These are phyloP conservation scores for Archocentrus centrarchus DNA, from an alignment of 2,113 vertebrate genomes.

Conservation along the genomic window DNA sequence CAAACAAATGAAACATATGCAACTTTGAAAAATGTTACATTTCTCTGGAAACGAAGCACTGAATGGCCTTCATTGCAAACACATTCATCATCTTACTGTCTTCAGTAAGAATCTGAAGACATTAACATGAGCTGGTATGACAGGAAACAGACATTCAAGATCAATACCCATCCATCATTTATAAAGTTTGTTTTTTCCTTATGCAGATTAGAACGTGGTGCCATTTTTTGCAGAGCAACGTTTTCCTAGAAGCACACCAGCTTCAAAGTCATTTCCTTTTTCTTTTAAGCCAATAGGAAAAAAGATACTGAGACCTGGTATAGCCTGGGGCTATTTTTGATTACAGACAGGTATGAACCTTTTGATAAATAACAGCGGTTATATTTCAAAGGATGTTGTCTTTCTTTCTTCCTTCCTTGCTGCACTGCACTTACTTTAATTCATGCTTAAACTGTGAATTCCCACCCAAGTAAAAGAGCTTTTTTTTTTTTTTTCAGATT, in stretches of 20 bases:
- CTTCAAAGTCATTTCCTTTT: constrained; percentile 32
- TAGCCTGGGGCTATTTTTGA: constrained; percentile 21
- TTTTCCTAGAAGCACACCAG: background rate
- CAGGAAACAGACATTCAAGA: background rate
- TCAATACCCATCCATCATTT: constrained; percentile 12
- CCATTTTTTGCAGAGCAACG: background rate
- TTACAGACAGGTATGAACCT: constrained; percentile 25
- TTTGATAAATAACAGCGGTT: constrained; percentile 32
- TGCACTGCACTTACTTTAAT: background rate
- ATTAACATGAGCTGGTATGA: background rate
- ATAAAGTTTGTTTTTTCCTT: background rate
- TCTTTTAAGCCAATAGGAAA: constrained; percentile 19
- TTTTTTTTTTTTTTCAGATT: background rate
- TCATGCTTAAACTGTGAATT: background rate
- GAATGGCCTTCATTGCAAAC: too few relatives aligned
- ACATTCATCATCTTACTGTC: too few relatives aligned
- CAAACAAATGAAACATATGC: background rate
- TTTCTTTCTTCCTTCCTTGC: background rate
- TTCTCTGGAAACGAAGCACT: background rate
- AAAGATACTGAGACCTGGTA: background rate
- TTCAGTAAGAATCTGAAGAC: background rate
- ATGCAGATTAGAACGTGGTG: background rate
- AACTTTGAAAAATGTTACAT: background rate
- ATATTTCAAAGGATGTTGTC: constrained; percentile 25
- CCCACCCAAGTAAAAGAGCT: background rate